phyloP scores from a whole-genome alignment of 2,888 invertebrate genomes.

The Ectemnius lituratus region DNA sequence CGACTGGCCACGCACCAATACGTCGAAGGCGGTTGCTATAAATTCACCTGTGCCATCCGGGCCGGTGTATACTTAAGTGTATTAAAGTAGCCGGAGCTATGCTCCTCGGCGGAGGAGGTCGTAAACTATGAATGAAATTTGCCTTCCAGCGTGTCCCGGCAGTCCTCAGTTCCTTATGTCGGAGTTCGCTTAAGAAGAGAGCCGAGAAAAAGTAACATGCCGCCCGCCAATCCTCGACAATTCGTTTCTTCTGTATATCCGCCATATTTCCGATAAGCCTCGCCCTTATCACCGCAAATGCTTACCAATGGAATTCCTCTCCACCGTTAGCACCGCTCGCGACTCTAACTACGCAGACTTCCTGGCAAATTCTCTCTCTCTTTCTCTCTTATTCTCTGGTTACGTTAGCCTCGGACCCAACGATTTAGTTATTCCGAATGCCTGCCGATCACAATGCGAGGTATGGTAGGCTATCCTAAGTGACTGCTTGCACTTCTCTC shows the following conservation, averaged over 20 bases:
- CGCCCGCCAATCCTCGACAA: slow-evolving; percentile 38
- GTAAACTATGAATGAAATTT: slow-evolving; percentile 28
- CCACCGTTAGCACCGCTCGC: slow-evolving; percentile 39
- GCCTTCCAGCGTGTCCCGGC: slow-evolving; percentile 16
- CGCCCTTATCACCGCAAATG: slow-evolving; percentile 30
- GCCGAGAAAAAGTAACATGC: slow-evolving; percentile 24
- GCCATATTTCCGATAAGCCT: slow-evolving; percentile 38
- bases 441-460: neutral
- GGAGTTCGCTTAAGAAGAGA: slow-evolving; percentile 16
- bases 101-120: slow-evolving; percentile 12
- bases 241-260: slow-evolving; percentile 38
- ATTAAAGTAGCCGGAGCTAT: too few species aligned
- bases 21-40: too few species aligned
- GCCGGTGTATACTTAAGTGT: too few species aligned
- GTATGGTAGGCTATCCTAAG: neutral
- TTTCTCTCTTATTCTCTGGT: slow-evolving; percentile 13
- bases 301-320: slow-evolving; percentile 32
- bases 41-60: too few species aligned
- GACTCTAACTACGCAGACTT: slow-evolving; percentile 24
- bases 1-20: too few species aligned
- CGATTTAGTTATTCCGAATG: slow-evolving; percentile 18
- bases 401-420: slow-evolving; percentile 32
- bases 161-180: slow-evolving; percentile 24
- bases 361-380: slow-evolving; percentile 12
- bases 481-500: neutral